phyloP scores from a whole-genome alignment of 2,797 vertebrate species.

The Sebastes nivosus region DNA sequence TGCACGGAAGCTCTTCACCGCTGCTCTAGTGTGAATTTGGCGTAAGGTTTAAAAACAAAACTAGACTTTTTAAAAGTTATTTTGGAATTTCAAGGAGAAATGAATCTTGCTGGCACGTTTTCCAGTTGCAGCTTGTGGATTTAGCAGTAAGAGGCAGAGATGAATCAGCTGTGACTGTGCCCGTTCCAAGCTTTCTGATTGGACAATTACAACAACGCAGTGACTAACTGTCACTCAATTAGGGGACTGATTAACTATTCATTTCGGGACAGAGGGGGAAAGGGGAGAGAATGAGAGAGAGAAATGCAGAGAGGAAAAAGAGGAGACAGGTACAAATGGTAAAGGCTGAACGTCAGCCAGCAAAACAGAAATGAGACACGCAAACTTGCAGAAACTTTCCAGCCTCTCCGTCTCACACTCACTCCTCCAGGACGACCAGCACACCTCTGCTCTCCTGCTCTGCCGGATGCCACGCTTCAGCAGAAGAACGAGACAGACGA shows the following conservation, averaged over 20 bases:
- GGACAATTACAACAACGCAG: conserved; percentile 85
- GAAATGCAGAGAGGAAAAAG: conserved; percentile 18
- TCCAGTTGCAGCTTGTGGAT: conserved; percentile 75
- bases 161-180: conserved; percentile 80
- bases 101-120: conserved; percentile 68
- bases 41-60: conserved; percentile 15
- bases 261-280: conserved; percentile 71
- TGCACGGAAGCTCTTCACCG: too few species aligned
- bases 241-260: conserved; percentile 83
- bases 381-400: conserved; percentile 39
- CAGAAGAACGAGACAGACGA: conserved; percentile 18
- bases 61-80: conserved; percentile 59
- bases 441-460: conserved; percentile 48
- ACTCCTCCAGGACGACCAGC: conserved; percentile 47
- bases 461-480: conserved; percentile 13
- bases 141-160: conserved; percentile 71
- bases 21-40: too few species aligned
- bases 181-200: conserved; percentile 83
- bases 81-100: conserved; percentile 49
- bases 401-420: conserved; percentile 8
- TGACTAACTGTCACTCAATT: conserved; percentile 84
- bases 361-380: conserved; percentile 39
- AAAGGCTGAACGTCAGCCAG: conserved; percentile 61
- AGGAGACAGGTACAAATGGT: conserved; percentile 62
- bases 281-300: conserved; percentile 7